Conservation (phyloP, 2,113 vertebrate species). For the Pelecanoides urinatrix region DNA sequence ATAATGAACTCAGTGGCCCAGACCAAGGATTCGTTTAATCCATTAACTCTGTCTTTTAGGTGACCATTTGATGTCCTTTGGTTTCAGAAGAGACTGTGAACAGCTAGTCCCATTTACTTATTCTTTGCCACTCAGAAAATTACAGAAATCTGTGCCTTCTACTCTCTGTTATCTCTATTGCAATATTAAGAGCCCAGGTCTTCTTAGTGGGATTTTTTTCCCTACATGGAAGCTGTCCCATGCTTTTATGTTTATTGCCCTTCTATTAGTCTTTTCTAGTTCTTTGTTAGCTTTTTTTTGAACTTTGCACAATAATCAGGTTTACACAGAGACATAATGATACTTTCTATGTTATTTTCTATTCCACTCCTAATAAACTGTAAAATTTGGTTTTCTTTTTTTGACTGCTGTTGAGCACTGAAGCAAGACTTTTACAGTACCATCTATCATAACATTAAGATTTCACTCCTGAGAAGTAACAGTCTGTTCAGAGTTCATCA, state of each 20-base stretch:
- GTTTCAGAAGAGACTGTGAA: background rate
- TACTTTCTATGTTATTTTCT: background rate
- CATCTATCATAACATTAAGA: background rate
- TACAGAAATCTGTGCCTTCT: background rate
- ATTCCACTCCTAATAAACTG: background rate
- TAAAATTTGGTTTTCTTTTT: background rate
- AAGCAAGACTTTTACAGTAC: background rate
- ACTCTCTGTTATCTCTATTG: background rate
- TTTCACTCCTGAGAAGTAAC: background rate
- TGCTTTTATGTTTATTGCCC: background rate
- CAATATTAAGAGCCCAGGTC: background rate
- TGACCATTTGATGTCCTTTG: background rate
- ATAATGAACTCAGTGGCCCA: background rate
- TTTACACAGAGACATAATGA: background rate
- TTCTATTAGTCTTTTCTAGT: background rate
- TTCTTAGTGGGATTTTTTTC: background rate
- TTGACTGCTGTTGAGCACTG: background rate
- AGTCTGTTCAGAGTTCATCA: background rate
- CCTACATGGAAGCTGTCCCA: background rate
- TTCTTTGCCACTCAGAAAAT: background rate
- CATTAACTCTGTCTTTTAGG: background rate
- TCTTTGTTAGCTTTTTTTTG: background rate
- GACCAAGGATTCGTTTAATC: background rate
- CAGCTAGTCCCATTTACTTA: background rate
- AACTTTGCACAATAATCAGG: background rate